These are phyloP conservation scores for Halictus ligatus DNA, from an alignment of 2,888 invertebrate genomes.

Conservation along the genomic window DNA sequence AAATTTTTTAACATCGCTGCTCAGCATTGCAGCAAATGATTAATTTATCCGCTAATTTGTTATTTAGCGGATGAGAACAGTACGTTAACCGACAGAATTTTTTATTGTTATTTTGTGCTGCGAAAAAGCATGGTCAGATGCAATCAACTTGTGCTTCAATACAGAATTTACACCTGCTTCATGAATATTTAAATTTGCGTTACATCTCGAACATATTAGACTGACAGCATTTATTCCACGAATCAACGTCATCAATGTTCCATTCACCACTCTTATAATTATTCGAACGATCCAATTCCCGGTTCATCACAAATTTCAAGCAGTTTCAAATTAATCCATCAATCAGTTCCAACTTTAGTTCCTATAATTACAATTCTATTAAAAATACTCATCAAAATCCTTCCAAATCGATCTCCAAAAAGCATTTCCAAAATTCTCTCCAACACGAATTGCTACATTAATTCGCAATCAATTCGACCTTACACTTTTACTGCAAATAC, in stretches of 20 bases:
- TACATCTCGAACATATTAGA: not conserved
- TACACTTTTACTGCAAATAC: too few relatives aligned
- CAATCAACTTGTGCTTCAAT: not conserved
- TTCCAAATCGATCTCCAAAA: not conserved
- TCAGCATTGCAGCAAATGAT: not conserved
- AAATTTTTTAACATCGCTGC: not conserved
- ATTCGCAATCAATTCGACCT: not conserved
- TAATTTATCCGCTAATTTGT: too few relatives aligned
- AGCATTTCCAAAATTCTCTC: not conserved
- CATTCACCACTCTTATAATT: not conserved
- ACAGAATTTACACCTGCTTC: not conserved
- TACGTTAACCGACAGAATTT: not conserved
- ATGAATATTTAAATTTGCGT: not conserved
- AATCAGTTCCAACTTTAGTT: not conserved
- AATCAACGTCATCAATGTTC: not conserved
- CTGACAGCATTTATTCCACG: not conserved
- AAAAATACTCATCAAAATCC: not conserved
- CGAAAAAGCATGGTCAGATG: not conserved
- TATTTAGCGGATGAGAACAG: not conserved
- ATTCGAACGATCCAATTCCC: conserved; percentile 6
- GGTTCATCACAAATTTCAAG: conserved; percentile 8
- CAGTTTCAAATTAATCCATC: not conserved
- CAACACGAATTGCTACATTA: not conserved
- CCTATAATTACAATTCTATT: not conserved
- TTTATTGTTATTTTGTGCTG: not conserved